Evolutionary conservation across 2,113 vertebrate species (phyloP).

Genomic region (Patagioenas fasciata): DNA sequence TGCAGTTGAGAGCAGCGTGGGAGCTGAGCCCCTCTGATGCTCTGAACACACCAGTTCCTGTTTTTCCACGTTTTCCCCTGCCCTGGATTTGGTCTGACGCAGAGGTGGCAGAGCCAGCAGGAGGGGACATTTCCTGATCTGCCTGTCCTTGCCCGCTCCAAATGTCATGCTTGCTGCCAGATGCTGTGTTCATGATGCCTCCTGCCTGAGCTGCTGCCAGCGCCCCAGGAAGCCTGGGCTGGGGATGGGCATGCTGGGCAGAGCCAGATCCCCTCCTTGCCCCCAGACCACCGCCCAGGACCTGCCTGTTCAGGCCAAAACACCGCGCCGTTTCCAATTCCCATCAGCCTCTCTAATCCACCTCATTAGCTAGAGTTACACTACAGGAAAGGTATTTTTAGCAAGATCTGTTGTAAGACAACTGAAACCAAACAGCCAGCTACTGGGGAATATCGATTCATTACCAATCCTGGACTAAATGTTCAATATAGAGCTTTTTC

Average conservation of each 20-base stretch:
- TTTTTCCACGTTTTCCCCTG: not conserved
- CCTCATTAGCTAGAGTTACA: constrained; percentile 43
- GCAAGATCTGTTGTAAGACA: constrained; percentile 63
- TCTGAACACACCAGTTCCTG: rapidly evolving
- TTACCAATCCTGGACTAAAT: constrained; percentile 51
- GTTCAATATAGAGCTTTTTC: constrained; percentile 47
- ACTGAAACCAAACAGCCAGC: constrained; percentile 49
- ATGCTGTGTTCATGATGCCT: not conserved
- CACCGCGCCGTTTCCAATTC: not conserved
- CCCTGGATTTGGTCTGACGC: not conserved
- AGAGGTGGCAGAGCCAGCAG: not conserved
- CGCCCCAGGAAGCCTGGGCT: not conserved
- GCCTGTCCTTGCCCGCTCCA: not conserved
- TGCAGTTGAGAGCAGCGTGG: rapidly evolving
- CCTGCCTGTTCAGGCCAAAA: too few species aligned
- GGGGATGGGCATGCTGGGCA: not conserved
- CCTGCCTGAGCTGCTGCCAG: not conserved
- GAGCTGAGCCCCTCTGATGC: not conserved
- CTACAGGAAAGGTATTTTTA: constrained; percentile 68
- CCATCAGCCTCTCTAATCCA: constrained; percentile 18
- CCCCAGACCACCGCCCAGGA: not conserved
- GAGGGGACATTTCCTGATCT: not conserved
- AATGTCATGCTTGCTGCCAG: not conserved
- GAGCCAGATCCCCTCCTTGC: not conserved
- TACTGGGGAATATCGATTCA: constrained; percentile 55